Percentiles rank a stretch among this genome's conserved stretches.
Conservation (phyloP, 2,797 vertebrate species). For the Molossus molossus region DNA sequence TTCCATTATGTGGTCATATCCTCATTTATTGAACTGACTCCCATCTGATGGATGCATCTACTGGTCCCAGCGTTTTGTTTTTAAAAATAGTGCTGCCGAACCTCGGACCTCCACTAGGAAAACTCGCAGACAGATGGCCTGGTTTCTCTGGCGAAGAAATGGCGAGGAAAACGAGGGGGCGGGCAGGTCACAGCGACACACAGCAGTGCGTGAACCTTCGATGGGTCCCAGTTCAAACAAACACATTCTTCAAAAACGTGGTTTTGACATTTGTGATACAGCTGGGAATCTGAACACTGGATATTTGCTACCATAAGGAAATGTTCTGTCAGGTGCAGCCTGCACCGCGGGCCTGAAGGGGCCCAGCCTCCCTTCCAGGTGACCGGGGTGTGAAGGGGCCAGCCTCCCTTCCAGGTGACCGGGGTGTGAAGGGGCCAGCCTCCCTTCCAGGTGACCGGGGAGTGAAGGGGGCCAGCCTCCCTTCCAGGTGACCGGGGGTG, state of each 20-base stretch:
- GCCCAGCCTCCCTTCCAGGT: too few species aligned
- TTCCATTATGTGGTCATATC: constrained; percentile 15
- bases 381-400: too few species aligned
- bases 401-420: too few species aligned
- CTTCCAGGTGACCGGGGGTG: too few species aligned
- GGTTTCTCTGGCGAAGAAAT: constrained; percentile 62
- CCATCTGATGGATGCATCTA: constrained; percentile 21
- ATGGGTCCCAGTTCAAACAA: not conserved
- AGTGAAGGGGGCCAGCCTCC: too few species aligned
- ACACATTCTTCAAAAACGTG: not conserved
- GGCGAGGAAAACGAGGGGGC: not conserved
- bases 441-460: too few species aligned
- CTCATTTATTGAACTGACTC: constrained; percentile 66
- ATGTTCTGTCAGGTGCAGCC: too few species aligned
- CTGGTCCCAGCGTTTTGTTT: constrained; percentile 48
- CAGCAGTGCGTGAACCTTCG: not conserved
- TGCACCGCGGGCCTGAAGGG: too few species aligned
- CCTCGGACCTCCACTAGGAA: not conserved
- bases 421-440: too few species aligned
- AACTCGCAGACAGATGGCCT: constrained; percentile 21
- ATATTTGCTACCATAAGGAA: not conserved
- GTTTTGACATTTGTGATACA: not conserved
- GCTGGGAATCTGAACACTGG: constrained; percentile 1
- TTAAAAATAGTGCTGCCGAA: constrained; percentile 53
- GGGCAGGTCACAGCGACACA: not conserved